Conservation (phyloP, 2,113 vertebrate genomes). For the Arizona elegans region DNA sequence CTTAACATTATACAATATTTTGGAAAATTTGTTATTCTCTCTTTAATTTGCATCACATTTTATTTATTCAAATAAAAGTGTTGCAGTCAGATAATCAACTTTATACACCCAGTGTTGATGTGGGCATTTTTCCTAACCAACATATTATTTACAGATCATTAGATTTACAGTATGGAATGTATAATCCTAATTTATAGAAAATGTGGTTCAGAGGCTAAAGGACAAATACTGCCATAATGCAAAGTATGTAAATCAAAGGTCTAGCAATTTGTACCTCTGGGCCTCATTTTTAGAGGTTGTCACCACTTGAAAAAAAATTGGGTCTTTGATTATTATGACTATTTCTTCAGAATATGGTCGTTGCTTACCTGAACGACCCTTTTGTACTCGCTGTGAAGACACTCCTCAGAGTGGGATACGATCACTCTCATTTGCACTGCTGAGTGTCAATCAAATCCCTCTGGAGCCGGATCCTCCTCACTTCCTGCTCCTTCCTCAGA, state of each 20-base stretch:
- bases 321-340: not conserved
- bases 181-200: constrained; percentile 25
- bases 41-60: constrained; percentile 32
- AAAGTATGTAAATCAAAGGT: not conserved
- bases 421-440: too few species aligned
- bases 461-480: too few species aligned
- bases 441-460: too few species aligned
- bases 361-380: too few species aligned
- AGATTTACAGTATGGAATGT: constrained; percentile 28
- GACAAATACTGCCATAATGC: not conserved
- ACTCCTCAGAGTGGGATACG: too few species aligned
- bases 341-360: not conserved
- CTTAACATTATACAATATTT: not conserved
- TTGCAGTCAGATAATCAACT: constrained; percentile 10
- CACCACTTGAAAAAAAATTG: not conserved
- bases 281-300: constrained; percentile 1
- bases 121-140: constrained; percentile 22
- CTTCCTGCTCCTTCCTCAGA: too few species aligned
- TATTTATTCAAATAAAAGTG: constrained; percentile 38
- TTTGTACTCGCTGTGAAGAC: too few species aligned
- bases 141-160: constrained; percentile 18
- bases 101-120: not conserved
- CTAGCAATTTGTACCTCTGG: not conserved
- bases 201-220: not conserved
- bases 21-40: not conserved